phyloP scores from a whole-genome alignment of 2,113 vertebrate species.

The Synodontis membranacea region DNA sequence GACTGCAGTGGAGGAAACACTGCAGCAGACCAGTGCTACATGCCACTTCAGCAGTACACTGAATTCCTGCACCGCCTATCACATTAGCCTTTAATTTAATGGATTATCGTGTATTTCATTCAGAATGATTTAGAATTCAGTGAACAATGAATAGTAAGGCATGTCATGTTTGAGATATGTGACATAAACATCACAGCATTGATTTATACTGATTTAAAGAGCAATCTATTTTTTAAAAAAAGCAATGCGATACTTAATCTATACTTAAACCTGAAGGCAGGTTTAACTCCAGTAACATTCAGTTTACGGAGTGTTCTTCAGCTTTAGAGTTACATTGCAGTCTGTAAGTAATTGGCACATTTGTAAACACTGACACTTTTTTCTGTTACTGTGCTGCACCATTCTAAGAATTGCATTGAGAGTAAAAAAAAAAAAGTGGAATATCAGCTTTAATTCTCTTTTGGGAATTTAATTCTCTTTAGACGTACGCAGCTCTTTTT shows the following conservation, averaged over 20 bases:
- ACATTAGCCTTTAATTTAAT: slow-evolving; percentile 2
- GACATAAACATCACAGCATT: neutral
- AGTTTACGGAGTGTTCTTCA: neutral
- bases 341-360: slow-evolving; percentile 16
- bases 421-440: neutral
- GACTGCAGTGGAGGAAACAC: slow-evolving; percentile 53
- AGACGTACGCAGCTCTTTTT: neutral
- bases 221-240: neutral
- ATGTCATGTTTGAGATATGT: neutral
- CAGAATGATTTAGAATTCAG: slow-evolving; percentile 3
- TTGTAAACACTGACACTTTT: neutral
- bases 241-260: neutral
- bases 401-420: neutral
- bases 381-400: neutral
- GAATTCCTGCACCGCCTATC: slow-evolving; percentile 17
- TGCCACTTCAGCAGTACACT: slow-evolving; percentile 46
- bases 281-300: neutral
- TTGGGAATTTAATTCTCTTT: neutral
- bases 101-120: slow-evolving; percentile 21
- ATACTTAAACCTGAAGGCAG: neutral
- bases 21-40: slow-evolving; percentile 50
- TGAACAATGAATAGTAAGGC: neutral
- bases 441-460: neutral
- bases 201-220: neutral
- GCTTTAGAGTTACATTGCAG: neutral